Conservation (phyloP, 1,140 invertebrate species). For the Linepithema humile region DNA sequence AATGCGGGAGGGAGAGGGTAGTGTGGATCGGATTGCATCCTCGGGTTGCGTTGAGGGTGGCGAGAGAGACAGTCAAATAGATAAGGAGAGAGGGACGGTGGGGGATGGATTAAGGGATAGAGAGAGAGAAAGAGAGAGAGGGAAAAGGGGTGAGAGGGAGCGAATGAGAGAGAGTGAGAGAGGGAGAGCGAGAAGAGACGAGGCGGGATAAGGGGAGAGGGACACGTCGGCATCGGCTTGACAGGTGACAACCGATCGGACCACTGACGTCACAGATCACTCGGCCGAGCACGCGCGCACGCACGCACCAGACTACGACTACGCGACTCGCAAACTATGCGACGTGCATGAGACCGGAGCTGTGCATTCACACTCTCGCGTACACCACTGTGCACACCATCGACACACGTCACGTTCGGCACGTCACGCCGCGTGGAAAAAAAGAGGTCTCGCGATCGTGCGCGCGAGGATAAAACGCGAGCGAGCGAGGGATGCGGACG, state of each 20-base stretch:
- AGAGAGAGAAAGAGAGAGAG: background rate
- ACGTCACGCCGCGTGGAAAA: constrained; percentile 53
- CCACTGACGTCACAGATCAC: constrained; percentile 79
- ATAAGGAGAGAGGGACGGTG: background rate
- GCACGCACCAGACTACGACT: constrained; percentile 40
- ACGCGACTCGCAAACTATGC: constrained; percentile 18
- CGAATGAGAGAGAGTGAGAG: background rate
- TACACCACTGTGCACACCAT: constrained; percentile 47
- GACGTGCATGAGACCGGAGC: constrained; percentile 68
- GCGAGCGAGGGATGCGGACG: background rate
- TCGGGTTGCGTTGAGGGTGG: constrained; percentile 51
- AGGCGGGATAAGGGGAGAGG: constrained; percentile 48
- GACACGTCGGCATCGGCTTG: constrained; percentile 78
- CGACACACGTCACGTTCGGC: constrained; percentile 34
- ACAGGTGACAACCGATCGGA: constrained; percentile 82
- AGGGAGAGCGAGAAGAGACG: background rate
- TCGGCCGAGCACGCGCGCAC: constrained; percentile 50
- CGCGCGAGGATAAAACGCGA: background rate
- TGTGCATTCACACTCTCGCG: constrained; percentile 49
- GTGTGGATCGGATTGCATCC: constrained; percentile 68
- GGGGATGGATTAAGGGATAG: background rate
- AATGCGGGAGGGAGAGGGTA: background rate
- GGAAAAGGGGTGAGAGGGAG: background rate
- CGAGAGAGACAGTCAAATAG: constrained; percentile 42
- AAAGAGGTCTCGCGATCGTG: background rate